Base-by-base conservation (phyloP, 1,140 invertebrate species). In the Odontomachus brunneus region DNA sequence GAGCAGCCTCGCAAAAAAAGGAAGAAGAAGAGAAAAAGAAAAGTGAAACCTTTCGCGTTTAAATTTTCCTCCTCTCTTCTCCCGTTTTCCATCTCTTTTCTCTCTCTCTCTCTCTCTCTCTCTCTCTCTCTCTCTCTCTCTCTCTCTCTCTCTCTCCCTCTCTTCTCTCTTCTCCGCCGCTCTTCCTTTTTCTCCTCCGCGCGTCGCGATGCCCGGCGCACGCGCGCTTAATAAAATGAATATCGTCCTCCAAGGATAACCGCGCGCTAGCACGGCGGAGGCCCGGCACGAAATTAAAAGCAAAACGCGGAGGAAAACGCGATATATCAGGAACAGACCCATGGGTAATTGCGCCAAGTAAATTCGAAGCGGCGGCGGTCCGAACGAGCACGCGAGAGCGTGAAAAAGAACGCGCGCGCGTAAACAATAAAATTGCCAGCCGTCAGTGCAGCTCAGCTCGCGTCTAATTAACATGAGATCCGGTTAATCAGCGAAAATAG, bases 331-430 rank as follows among this genome's bases (percentile, higher is more conserved):
- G 76, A 86, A 67, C 84, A 82, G 55, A 86, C 49, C 84, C 85
- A 75, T 67, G 84, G 78, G 69, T 86, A 86, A 86, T 86, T 86
- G 84, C 66, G 69, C 69, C 69, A 86, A 86, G 73, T 85, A 86
- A 86, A 86, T 86, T 86, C 78, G 85, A 86, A 80, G 57, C 62
- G 81, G 73, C 62, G 75, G 53, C 76, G 66, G 59, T 11, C 22
- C 17, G 33, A 55, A 26, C n/a, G 55, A 80, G n/a, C 63, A 78
- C 75, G 75, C 49, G 22, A 80, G 75, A 80, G 24, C 51, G 38
- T 48, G 33, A 80, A 33, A 85, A 82, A 82, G 55, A 74, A 29
- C 66, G 84, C n/a, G 26, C 49, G 49, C 48, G 38, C 65, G 53
- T 84, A 74, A 82, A 85, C 78, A 85, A 82, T 82, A 84, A n/a